A percentile compares a stretch with the other conserved stretches of the same genome.
These are phyloP conservation scores for Drosophila fulvimacula DNA, from an alignment of 2,888 invertebrate species.

Conservation along the genomic window DNA sequence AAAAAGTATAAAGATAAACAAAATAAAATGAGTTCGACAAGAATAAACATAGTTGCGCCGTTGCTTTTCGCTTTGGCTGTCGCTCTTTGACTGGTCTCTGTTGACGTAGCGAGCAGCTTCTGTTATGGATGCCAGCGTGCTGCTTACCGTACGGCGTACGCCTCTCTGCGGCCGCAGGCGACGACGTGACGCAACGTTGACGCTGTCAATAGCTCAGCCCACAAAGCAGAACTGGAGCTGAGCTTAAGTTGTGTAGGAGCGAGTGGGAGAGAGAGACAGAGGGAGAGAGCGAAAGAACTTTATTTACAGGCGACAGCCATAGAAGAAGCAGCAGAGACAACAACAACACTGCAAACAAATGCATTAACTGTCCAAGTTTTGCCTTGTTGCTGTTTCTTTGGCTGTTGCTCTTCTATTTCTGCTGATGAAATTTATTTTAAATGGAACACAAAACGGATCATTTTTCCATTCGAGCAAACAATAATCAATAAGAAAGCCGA, in stretches of 20 bases:
- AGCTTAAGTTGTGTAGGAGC: slow-evolving; percentile 37
- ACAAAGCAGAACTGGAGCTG: slow-evolving; percentile 61
- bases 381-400: slow-evolving; percentile 22
- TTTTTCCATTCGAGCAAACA: slow-evolving; percentile 17
- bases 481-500: slow-evolving; percentile 9
- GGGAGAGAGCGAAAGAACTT: slow-evolving; percentile 15
- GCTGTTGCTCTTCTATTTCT: slow-evolving; percentile 22
- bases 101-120: slow-evolving; percentile 28
- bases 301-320: slow-evolving; percentile 21
- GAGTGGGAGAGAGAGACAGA: slow-evolving; percentile 8
- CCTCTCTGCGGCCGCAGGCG: slow-evolving; percentile 37
- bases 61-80: slow-evolving; percentile 21
- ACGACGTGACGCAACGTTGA: slow-evolving; percentile 28
- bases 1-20: slow-evolving; percentile 73
- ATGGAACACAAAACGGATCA: slow-evolving; percentile 40
- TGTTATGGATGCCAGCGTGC: slow-evolving; percentile 42
- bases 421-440: slow-evolving; percentile 45
- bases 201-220: slow-evolving; percentile 61
- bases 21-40: slow-evolving; percentile 57
- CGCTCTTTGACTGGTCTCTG: slow-evolving; percentile 14
- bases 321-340: slow-evolving; percentile 9
- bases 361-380: slow-evolving; percentile 22
- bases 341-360: slow-evolving; percentile 19
- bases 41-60: slow-evolving; percentile 64
- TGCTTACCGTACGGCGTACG: slow-evolving; percentile 6